Conservation (phyloP, 2,888 invertebrate genomes). For the Heteropelma amictum region DNA sequence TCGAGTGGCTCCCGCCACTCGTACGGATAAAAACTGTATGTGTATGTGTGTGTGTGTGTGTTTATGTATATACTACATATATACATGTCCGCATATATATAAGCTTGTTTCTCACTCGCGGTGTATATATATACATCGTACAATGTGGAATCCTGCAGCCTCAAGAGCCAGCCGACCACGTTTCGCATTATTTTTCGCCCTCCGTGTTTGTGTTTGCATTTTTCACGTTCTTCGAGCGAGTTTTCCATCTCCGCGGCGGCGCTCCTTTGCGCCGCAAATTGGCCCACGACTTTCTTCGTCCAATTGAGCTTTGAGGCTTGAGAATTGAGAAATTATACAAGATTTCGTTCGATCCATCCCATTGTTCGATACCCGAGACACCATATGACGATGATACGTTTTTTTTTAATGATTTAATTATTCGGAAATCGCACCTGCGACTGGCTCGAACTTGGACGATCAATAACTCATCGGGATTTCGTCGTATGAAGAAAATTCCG, state of each 20-base stretch:
- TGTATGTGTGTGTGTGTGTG: neutral
- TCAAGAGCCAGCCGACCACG: constrained; percentile 30
- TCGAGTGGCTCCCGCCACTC: constrained; percentile 76
- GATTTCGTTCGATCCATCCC: too few relatives aligned
- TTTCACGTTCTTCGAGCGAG: neutral
- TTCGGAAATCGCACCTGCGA: too few relatives aligned
- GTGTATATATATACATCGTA: constrained; percentile 56
- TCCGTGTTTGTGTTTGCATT: constrained; percentile 55
- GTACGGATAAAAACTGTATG: constrained; percentile 54
- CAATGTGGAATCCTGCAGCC: constrained; percentile 16
- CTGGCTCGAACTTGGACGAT: too few relatives aligned
- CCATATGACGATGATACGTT: too few relatives aligned
- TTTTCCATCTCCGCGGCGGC: neutral
- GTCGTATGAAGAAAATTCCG: too few relatives aligned
- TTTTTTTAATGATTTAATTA: too few relatives aligned
- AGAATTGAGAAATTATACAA: too few relatives aligned
- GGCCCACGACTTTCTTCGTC: too few relatives aligned
- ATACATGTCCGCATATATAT: constrained; percentile 6
- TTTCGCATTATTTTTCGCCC: constrained; percentile 45
- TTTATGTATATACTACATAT: neutral
- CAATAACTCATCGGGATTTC: too few relatives aligned
- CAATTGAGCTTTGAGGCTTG: neutral
- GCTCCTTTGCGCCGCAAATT: neutral
- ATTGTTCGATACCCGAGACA: too few relatives aligned
- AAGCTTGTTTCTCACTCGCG: constrained; percentile 62